phyloP scores from a whole-genome alignment of 2,797 vertebrate species.

The Rachycentron canadum region DNA sequence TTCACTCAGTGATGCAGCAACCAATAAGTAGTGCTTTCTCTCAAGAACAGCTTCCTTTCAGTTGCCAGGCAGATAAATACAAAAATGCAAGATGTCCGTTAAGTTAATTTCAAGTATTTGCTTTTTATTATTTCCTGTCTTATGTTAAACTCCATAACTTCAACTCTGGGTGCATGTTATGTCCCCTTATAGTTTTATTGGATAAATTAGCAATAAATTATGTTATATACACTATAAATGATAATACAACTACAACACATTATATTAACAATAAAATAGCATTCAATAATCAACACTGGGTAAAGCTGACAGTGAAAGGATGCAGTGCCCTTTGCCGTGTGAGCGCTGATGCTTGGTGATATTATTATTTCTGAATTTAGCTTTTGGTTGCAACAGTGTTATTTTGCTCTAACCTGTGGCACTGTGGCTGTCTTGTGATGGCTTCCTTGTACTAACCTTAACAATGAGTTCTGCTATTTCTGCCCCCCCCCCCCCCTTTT shows the following conservation, averaged over 20 bases:
- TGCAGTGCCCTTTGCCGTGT: neutral
- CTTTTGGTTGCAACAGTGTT: conserved; percentile 66
- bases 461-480: conserved; percentile 80
- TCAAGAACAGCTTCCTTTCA: conserved; percentile 53
- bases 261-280: neutral
- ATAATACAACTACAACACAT: neutral
- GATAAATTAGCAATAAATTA: no score
- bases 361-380: conserved; percentile 31
- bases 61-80: conserved; percentile 77
- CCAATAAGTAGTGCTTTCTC: conserved; percentile 74
- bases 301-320: neutral
- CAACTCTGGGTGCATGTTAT: neutral
- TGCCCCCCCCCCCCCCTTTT: conserved; percentile 25
- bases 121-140: neutral
- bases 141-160: neutral
- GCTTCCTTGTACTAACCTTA: conserved; percentile 85
- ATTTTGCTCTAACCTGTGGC: conserved; percentile 78
- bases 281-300: neutral
- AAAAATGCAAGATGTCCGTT: conserved; percentile 18
- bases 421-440: conserved; percentile 80
- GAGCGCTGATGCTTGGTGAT: conserved; percentile 33
- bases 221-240: no score
- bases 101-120: neutral
- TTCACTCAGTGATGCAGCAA: conserved; percentile 51
- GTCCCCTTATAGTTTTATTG: neutral